Conservation (phyloP, 2,113 vertebrate species). For the Speoplatyrhinus poulsoni region DNA sequence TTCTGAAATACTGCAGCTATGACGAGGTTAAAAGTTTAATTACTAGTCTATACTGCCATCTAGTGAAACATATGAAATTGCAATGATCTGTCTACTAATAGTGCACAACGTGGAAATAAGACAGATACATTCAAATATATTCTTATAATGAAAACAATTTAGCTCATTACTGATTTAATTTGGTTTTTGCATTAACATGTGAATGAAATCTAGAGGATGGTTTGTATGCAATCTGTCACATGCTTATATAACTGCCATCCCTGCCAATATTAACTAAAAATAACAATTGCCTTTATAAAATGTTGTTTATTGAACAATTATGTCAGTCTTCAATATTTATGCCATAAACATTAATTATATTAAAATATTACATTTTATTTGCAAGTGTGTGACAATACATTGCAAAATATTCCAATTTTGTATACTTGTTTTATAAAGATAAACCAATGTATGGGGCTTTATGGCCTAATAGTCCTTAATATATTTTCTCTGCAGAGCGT, state of each 20-base stretch:
- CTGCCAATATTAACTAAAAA: neutral
- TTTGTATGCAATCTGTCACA: too few species aligned
- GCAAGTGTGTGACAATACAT: slow-evolving; percentile 30
- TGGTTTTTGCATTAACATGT: too few species aligned
- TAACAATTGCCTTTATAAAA: too few species aligned
- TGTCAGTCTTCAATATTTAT: neutral
- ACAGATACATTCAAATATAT: too few species aligned
- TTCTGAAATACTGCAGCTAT: neutral
- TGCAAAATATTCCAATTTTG: slow-evolving; percentile 8
- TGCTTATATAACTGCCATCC: too few species aligned
- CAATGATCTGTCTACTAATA: neutral
- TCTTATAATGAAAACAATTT: too few species aligned
- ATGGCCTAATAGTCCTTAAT: slow-evolving; percentile 19
- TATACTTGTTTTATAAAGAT: slow-evolving; percentile 32
- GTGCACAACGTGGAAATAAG: too few species aligned
- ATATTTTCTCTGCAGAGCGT: slow-evolving; percentile 26
- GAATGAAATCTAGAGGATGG: too few species aligned
- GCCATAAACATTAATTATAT: slow-evolving; percentile 22
- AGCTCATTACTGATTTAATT: too few species aligned
- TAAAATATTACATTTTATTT: slow-evolving; percentile 18
- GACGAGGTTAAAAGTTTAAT: neutral
- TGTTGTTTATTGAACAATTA: neutral
- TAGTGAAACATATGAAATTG: neutral
- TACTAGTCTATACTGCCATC: neutral
- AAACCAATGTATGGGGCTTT: slow-evolving; percentile 29